These are phyloP conservation scores for Phrynocephalus versicolor DNA, from an alignment of 2,113 vertebrate species.

Conservation along the genomic window DNA sequence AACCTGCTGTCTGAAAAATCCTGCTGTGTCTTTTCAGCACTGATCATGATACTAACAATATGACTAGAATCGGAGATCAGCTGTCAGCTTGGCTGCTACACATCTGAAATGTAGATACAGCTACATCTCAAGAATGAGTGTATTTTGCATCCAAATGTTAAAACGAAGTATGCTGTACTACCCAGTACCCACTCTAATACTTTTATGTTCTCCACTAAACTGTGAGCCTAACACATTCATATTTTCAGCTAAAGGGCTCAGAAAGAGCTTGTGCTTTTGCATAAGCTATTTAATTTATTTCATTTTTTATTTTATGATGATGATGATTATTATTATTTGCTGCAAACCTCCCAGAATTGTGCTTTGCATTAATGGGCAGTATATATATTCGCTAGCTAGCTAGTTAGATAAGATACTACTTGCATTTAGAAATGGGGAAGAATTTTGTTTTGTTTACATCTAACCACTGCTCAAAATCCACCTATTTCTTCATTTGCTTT, in stretches of 20 bases:
- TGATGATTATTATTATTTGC: too few relatives aligned
- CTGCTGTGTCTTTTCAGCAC: conserved; percentile 17
- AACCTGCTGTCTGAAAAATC: conserved; percentile 25
- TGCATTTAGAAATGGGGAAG: too few relatives aligned
- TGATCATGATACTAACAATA: conserved; percentile 13
- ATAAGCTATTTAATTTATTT: not conserved
- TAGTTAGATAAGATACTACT: too few relatives aligned
- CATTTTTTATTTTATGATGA: too few relatives aligned
- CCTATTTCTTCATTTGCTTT: too few relatives aligned
- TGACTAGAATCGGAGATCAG: conserved; percentile 41
- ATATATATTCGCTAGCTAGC: too few relatives aligned
- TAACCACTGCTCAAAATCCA: too few relatives aligned
- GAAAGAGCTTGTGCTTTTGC: not conserved
- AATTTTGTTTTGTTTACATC: too few relatives aligned
- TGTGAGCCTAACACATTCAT: not conserved
- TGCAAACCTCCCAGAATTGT: too few relatives aligned
- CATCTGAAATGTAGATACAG: conserved; percentile 24
- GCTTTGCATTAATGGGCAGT: too few relatives aligned
- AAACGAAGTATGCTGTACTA: not conserved
- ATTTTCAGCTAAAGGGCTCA: not conserved
- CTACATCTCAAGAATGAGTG: not conserved
- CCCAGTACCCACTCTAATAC: too few relatives aligned
- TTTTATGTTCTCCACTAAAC: not conserved
- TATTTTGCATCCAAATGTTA: not conserved
- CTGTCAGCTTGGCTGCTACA: conserved; percentile 41